Conservation (phyloP, 2,888 invertebrate species). For the Cheilosia variabilis region DNA sequence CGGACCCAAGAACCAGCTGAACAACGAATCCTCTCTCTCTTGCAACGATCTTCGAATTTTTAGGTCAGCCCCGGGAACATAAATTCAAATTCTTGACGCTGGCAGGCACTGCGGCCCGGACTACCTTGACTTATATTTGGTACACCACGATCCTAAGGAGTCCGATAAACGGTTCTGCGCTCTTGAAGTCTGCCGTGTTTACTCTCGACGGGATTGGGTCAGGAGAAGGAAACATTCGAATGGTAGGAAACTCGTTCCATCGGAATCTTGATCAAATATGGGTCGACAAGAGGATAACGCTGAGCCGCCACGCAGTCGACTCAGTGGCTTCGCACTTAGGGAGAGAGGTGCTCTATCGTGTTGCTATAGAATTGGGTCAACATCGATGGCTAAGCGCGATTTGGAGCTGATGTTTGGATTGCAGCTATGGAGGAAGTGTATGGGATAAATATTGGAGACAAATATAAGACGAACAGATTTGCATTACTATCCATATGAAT, state of each 20-base stretch:
- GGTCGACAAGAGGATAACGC: conserved; percentile 60
- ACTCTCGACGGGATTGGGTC: conserved; percentile 48
- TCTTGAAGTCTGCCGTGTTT: conserved; percentile 18
- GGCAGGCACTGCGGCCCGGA: conserved; percentile 19
- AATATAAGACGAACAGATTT: conserved; percentile 50
- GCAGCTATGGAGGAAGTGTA: conserved; percentile 8
- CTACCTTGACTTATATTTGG: conserved; percentile 72
- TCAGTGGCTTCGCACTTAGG: conserved; percentile 22
- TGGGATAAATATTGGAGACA: conserved; percentile 60
- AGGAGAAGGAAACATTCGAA: conserved; percentile 51
- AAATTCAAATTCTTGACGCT: conserved; percentile 41
- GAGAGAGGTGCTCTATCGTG: conserved; percentile 23
- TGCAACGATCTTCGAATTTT: conserved; percentile 23
- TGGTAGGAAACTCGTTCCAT: conserved; percentile 58
- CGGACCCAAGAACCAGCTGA: neutral
- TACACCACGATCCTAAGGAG: conserved; percentile 47
- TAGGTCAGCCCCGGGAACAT: conserved; percentile 58
- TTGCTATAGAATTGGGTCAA: conserved; percentile 59
- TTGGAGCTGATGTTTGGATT: conserved; percentile 11
- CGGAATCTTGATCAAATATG: conserved; percentile 66
- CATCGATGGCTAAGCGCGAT: conserved; percentile 21
- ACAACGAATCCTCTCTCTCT: conserved; percentile 54
- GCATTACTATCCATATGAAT: conserved; percentile 31
- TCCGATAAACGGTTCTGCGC: conserved; percentile 55
- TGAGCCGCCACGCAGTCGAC: neutral